A percentile compares a stretch with the other conserved stretches of the same genome.
Conservation (phyloP, 2,888 invertebrate genomes). For the Venusia cambrica region DNA sequence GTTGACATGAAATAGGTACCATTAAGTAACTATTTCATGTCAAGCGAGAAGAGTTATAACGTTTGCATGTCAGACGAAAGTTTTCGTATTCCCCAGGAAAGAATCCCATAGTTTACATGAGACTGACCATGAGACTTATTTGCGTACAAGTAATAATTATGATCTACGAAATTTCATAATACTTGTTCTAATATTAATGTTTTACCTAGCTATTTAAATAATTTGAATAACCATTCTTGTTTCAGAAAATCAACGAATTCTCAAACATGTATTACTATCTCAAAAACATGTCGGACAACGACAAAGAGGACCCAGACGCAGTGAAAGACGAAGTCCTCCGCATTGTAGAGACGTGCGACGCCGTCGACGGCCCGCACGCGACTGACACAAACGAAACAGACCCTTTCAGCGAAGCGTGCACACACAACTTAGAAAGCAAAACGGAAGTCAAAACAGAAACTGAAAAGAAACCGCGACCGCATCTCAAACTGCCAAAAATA, state of each 20-base stretch:
- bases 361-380: conserved; percentile 59
- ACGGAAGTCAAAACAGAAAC: conserved; percentile 36
- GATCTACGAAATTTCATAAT: too few species aligned
- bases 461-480: conserved; percentile 71
- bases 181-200: background rate
- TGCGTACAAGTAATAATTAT: too few species aligned
- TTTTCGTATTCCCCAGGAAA: too few species aligned
- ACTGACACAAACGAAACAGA: conserved; percentile 45
- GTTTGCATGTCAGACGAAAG: too few species aligned
- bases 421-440: conserved; percentile 68
- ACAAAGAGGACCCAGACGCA: conserved; percentile 77
- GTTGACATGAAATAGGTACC: too few species aligned
- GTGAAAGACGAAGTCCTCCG: conserved; percentile 63
- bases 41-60: too few species aligned
- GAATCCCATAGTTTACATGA: too few species aligned
- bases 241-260: conserved; percentile 92
- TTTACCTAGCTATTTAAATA: conserved; percentile 2
- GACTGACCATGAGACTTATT: too few species aligned
- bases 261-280: conserved; percentile 93
- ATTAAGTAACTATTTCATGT: too few species aligned
- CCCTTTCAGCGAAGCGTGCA: conserved; percentile 74
- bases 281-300: conserved; percentile 86
- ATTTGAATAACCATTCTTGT: too few species aligned
- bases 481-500: conserved; percentile 60
- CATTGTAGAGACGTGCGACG: conserved; percentile 68